Conservation (phyloP, 2,113 vertebrate genomes). For the Alethe diademata region DNA sequence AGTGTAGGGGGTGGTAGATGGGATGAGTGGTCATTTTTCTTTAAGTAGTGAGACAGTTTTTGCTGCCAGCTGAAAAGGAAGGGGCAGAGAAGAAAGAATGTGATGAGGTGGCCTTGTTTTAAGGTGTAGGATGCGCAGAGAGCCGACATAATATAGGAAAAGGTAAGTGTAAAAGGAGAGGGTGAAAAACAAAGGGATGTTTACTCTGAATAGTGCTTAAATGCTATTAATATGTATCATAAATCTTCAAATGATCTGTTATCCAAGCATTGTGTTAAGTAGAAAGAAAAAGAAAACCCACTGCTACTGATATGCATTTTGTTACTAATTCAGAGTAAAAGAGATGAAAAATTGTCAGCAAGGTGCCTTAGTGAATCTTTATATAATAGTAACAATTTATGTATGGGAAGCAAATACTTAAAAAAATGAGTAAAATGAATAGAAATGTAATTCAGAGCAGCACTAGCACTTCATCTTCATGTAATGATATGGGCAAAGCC, state of each 20-base stretch:
- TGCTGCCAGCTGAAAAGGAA: conserved; percentile 19
- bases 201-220: conserved; percentile 22
- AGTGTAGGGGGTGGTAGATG: neutral
- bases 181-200: conserved; percentile 13
- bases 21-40: conserved; percentile 51
- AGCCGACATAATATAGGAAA: neutral
- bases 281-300: neutral
- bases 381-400: conserved; percentile 41
- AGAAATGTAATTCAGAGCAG: conserved; percentile 31
- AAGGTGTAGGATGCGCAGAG: neutral
- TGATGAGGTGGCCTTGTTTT: neutral
- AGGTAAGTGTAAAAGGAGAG: neutral
- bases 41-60: conserved; percentile 7
- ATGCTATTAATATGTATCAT: conserved; percentile 18
- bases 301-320: conserved; percentile 52
- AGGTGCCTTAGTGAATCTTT: neutral
- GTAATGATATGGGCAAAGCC: conserved; percentile 32
- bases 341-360: conserved; percentile 17
- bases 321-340: conserved; percentile 52
- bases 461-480: conserved; percentile 28
- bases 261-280: conserved; percentile 23
- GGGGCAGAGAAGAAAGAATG: neutral
- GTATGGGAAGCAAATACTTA: conserved; percentile 40
- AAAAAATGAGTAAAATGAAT: conserved; percentile 48
- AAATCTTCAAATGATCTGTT: conserved; percentile 34